Conservation (phyloP, 1,140 invertebrate species). For the Centruroides sculpturatus region DNA sequence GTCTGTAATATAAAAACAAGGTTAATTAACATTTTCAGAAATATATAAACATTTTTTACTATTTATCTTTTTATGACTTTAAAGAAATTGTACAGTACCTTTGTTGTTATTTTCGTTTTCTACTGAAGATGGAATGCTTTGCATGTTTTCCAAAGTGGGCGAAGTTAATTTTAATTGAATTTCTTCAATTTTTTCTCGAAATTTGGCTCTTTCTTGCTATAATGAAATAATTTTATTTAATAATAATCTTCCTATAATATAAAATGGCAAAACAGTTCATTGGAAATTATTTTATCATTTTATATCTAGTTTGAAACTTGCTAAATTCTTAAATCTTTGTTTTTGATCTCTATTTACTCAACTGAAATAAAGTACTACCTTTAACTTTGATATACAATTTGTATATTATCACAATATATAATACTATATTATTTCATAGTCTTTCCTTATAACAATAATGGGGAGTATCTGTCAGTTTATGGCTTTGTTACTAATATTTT, state of each 20-base stretch:
- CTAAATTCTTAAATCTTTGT: no score
- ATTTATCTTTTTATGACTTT: no score
- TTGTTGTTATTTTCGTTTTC: slow-evolving; percentile 7
- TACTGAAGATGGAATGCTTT: not conserved
- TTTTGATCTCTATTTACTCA: no score
- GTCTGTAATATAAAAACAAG: not conserved
- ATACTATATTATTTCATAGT: no score
- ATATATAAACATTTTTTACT: no score
- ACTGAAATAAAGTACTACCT: no score
- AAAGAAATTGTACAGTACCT: not conserved
- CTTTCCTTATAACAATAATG: no score
- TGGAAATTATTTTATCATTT: not conserved
- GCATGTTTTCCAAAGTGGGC: slow-evolving; percentile 35
- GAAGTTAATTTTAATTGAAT: slow-evolving; percentile 53
- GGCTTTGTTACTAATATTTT: no score
- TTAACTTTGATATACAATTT: no score
- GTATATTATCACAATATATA: no score
- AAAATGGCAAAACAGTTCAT: slow-evolving; percentile 23
- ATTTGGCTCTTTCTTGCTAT: slow-evolving; percentile 43
- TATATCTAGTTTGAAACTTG: no score
- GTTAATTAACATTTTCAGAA: not conserved
- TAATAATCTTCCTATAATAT: not conserved
- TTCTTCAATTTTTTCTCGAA: slow-evolving; percentile 56
- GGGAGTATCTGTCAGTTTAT: no score
- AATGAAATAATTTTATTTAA: not conserved